These are phyloP conservation scores for Piprites chloris DNA, from an alignment of 2,113 vertebrate genomes.

Conservation along the genomic window DNA sequence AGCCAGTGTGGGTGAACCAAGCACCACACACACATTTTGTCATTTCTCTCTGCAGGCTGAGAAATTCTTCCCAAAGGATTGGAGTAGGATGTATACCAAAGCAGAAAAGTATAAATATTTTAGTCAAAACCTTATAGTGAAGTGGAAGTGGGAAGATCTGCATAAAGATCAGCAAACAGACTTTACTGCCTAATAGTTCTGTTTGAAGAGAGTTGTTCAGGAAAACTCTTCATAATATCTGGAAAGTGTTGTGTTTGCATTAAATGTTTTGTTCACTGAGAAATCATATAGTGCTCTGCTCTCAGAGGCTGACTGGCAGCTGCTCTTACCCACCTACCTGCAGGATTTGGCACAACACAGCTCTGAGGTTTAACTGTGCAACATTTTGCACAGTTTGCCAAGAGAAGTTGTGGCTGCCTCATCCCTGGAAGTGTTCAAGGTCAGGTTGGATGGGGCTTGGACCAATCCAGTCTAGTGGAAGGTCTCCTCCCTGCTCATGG, in stretches of 20 bases:
- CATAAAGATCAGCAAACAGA: conserved; percentile 32
- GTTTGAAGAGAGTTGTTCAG: conserved; percentile 11
- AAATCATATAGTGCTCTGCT: background rate
- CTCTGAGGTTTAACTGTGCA: background rate
- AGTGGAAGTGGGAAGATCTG: conserved; percentile 35
- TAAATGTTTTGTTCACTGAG: conserved; percentile 33
- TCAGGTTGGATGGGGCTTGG: background rate
- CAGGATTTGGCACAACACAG: background rate
- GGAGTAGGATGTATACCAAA: conserved; percentile 23
- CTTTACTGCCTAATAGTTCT: conserved; percentile 17
- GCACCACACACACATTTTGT: background rate
- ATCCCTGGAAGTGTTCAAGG: background rate
- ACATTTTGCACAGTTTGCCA: background rate
- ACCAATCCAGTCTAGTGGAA: background rate
- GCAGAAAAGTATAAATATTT: conserved; percentile 61
- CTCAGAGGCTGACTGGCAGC: conserved; percentile 22
- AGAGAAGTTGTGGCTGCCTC: background rate
- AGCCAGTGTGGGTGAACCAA: background rate
- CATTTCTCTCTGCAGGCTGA: background rate
- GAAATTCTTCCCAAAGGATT: background rate
- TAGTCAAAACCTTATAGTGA: conserved; percentile 2
- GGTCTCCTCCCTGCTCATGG: background rate
- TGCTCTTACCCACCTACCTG: background rate
- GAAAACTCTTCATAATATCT: conserved; percentile 5
- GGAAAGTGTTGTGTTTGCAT: conserved; percentile 29